Evolutionary conservation across 2,888 invertebrate genomes (phyloP), one percentile per base, ranked within the genome.

Genomic region (Choreutis nemorana): DNA sequence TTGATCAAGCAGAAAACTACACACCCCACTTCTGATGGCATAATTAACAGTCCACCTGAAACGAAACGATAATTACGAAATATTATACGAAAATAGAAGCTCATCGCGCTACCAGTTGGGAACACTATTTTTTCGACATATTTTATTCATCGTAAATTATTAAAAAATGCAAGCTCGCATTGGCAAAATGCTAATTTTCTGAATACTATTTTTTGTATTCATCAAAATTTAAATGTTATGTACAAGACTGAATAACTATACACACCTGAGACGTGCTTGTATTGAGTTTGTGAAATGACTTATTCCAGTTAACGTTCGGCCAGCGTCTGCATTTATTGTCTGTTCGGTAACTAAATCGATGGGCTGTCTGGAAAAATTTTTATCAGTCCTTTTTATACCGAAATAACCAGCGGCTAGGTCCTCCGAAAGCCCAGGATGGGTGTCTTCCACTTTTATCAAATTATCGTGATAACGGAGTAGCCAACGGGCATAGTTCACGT

Each of bases 271-370:
- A 27, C 40, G 37, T 15, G 41, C 40, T 6, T 36, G 39, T 23
- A 44, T 41, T 4, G 40, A 40, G 31, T 42, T 36, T 3, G 40
- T 42, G 16, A 39, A 35, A 7, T 40, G 35, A 14, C 32, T 37
- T 23, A 53, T 30, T 29, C 54, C 55, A 22, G 48, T 46, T 5
- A 52, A 34, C 35, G 34, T 45, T 20, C 37, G 41, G 5, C 39
- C 50, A 29, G 56, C 52, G 34, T 59, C 54, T 25, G 50, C 53
- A 34, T 56, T 59, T 3, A 56, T 49, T 2, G 55, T 57, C 33
- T 55, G 53, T 28, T 55, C 55, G 5, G 54, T 10, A 1, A 30
- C 29, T 1, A 45, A 26, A 14, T 49, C 46, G 33, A 47, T 37
- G 2, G 42, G 41, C 34, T 37, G 36, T 29, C 29, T 41, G n/a